These are phyloP conservation scores for Whitmania pigra DNA, from an alignment of 1,140 invertebrate genomes.

Conservation along the genomic window DNA sequence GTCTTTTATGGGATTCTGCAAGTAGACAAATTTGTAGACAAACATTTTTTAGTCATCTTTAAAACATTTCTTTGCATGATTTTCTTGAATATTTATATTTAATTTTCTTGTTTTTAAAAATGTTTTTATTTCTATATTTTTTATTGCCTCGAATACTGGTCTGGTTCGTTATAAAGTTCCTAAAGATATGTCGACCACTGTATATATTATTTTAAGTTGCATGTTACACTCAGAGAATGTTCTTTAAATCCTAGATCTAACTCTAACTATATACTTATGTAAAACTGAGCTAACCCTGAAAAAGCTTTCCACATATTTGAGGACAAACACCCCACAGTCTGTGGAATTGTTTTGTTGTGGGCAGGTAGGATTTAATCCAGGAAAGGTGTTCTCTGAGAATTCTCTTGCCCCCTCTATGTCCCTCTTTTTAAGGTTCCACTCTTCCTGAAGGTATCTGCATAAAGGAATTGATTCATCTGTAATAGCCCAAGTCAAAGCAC, in stretches of 20 bases:
- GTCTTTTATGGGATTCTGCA: conserved; percentile 43
- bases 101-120: no score
- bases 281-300: conserved; percentile 49
- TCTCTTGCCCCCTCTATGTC: conserved; percentile 50
- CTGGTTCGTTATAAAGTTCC: no score
- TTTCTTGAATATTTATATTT: no score
- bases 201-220: background rate
- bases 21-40: conserved; percentile 20
- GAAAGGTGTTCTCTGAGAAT: conserved; percentile 34
- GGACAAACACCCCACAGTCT: conserved; percentile 86
- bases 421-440: conserved; percentile 66
- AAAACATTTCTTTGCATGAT: no score
- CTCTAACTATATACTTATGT: no score
- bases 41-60: no score
- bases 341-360: conserved; percentile 92
- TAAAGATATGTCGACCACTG: no score
- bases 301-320: conserved; percentile 92
- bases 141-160: no score
- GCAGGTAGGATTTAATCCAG: conserved; percentile 67
- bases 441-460: conserved; percentile 63
- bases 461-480: background rate
- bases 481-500: background rate
- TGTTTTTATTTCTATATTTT: no score
- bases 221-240: background rate
- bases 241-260: no score